Base-by-base conservation (phyloP, 1,140 invertebrate genomes). In the Carposina sasakii region DNA sequence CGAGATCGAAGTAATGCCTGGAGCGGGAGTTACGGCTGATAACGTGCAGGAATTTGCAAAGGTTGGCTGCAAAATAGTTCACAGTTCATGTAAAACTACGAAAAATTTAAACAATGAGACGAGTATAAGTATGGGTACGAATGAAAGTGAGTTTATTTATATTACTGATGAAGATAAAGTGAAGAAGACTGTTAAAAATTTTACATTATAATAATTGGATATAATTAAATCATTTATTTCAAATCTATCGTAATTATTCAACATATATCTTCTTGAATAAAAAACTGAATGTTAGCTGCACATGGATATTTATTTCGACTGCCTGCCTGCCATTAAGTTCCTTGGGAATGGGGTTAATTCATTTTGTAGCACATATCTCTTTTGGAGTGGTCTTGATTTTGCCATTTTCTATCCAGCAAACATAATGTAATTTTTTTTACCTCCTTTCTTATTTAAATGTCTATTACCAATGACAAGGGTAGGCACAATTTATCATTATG, bases 1-100 rank as follows among this genome's bases (percentile, higher is more conserved):
- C 31, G 74, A 89, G 45, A 91, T 96, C n/a, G 85, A 88, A 6
- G 89, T 97, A 16, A 92, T 96, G 90, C 89, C 94, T 2, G 96
- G 94, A 0, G 90, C 92, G 28, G 96, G 96, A 9, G 89, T 98
- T 0, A 92, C 87, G 40, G 81, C 85, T n/a, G 79, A 88, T 4
- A 98, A 97, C 85, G 82, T 94, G 9, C 73, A 79, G 22, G 81
- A 85, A 41, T 91, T 97, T 37, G 79, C 94, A n/a, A 54, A 68
- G n/a, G 60, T 74, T 21, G 81, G 81, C 8, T 78, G 67, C 52
- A 62, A 63, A 22, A 81, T 85, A 43, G 57, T 86, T 17, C 85
- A 86, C 43, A 84, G 82, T 48, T 85, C 85, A 3, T 85, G 81
- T 61, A 82, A 81, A 60, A 44, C 12, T 17, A 36, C 53, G 4